These are phyloP conservation scores for Xestia xanthographa DNA, from an alignment of 2,888 invertebrate genomes.

Conservation along the genomic window DNA sequence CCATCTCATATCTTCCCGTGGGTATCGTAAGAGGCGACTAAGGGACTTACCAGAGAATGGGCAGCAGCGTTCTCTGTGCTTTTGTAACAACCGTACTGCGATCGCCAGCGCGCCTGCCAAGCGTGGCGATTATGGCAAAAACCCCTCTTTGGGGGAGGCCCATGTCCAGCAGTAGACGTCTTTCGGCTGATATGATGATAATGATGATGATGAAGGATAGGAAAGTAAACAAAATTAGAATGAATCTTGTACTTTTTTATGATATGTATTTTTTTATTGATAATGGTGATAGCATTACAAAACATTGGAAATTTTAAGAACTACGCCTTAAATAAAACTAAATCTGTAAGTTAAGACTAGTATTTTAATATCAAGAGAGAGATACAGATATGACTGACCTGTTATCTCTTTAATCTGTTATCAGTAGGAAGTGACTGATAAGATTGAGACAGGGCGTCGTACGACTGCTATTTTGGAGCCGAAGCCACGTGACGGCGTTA, in stretches of 20 bases:
- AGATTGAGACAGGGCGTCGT: slow-evolving; percentile 43
- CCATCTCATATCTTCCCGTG: too few relatives aligned
- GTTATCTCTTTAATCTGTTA: slow-evolving; percentile 38
- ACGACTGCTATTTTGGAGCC: slow-evolving; percentile 37
- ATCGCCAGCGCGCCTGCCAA: too few relatives aligned
- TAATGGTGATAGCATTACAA: neutral
- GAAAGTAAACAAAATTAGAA: neutral
- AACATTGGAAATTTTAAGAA: slow-evolving; percentile 17
- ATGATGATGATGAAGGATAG: too few relatives aligned
- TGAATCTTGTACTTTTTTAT: neutral
- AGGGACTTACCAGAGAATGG: too few relatives aligned
- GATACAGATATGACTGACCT: slow-evolving; percentile 22
- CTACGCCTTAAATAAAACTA: slow-evolving; percentile 4
- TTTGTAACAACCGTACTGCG: too few relatives aligned
- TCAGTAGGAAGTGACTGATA: slow-evolving; percentile 56
- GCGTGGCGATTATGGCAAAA: too few relatives aligned
- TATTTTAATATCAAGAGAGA: slow-evolving; percentile 31
- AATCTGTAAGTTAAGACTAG: slow-evolving; percentile 28
- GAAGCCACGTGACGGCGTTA: slow-evolving; percentile 28
- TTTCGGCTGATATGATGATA: too few relatives aligned
- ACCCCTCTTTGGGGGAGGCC: too few relatives aligned
- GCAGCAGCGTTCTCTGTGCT: too few relatives aligned
- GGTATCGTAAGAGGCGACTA: too few relatives aligned
- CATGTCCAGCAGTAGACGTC: too few relatives aligned
- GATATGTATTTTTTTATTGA: neutral